Base-by-base conservation (phyloP, 92 coral and sea anemone species). In the Palythoa caribaeorum region DNA sequence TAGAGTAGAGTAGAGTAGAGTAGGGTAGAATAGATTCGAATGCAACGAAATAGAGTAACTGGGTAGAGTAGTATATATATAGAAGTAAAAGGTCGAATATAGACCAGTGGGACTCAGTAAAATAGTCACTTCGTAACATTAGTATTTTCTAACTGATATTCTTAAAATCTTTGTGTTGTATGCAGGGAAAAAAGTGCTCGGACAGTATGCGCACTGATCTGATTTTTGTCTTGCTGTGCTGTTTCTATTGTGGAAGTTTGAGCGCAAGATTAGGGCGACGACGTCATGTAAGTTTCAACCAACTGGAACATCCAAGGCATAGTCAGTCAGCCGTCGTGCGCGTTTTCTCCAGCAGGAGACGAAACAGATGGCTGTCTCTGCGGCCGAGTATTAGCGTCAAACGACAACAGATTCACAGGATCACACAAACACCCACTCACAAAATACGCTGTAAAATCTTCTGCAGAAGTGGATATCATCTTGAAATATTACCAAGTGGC, bases 381-480 rank as follows among this genome's bases (percentile, higher is more conserved):
- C 91, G 47, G 8, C 73, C 92, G 50, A 47, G 80, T 12, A 78
- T 65, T 5, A 84, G 87, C 40, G 70, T 88, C 15, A 92, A 85
- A 78, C 68, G 94, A 80, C 70, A 51, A 13, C 87, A 83, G 48
- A 88, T 88, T 53, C 87, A 84, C 63, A 62, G 14, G 21, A 88
- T 93, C 10, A 95, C 96, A 16, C 87, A 88, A 71, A 81, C 80
- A 13, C 99, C 99, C 14, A 95, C 99, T 48, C 92, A 96, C 71
- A 79, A 91, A 8, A 86, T 94, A 21, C 90, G 62, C 15, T 96
- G 99, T 71, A 90, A 91, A 85, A 91, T 96, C 69, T 96, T 95
- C 79, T 95, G 96, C 75, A 89, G 96, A 16, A 96, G 96, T 55
- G 99, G 99, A 1, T 96, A 96, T 66, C 99, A 93, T 76, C 90